Evolutionary conservation across 2,113 vertebrate species (phyloP).

Genomic region (Centropristis striata): DNA sequence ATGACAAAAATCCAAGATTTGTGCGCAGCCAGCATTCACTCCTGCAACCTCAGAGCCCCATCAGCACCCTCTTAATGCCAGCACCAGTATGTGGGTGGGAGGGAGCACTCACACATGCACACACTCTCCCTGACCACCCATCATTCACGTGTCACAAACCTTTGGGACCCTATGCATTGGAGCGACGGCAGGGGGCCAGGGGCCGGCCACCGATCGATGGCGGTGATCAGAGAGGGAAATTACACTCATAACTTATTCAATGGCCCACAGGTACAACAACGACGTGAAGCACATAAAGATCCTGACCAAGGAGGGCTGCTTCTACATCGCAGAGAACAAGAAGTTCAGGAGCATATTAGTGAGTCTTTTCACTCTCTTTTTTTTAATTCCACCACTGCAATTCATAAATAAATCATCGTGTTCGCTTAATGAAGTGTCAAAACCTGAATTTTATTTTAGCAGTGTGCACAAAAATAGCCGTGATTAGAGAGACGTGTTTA

Average conservation of each 20-base stretch:
- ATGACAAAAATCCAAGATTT: neutral
- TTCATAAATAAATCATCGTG: conserved; percentile 73
- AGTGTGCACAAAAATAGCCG: conserved; percentile 63
- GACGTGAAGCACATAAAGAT: conserved; percentile 99
- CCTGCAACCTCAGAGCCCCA: conserved; percentile 28
- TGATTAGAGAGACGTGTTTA: conserved; percentile 66
- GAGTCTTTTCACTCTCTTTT: conserved; percentile 76
- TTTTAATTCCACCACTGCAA: conserved; percentile 57
- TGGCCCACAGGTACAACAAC: conserved; percentile 97
- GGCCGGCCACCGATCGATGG: conserved; percentile 90
- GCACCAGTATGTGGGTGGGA: conserved; percentile 2
- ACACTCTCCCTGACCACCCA: conserved; percentile 65
- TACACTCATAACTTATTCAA: conserved; percentile 95
- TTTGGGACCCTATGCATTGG: conserved; percentile 84
- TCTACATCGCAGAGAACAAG: conserved; percentile 98
- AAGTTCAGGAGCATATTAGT: conserved; percentile 98
- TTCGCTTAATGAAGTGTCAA: conserved; percentile 74
- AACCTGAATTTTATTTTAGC: conserved; percentile 68
- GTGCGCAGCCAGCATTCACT: conserved; percentile 42
- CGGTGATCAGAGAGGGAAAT: conserved; percentile 92
- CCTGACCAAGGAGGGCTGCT: conserved; percentile 94
- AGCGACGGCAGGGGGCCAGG: conserved; percentile 75
- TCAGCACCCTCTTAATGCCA: conserved; percentile 81
- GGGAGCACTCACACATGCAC: conserved; percentile 20
- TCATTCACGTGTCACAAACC: conserved; percentile 86